These are phyloP conservation scores for Oreonectes daqikongensis DNA, from an alignment of 2,797 vertebrate genomes.

Conservation along the genomic window DNA sequence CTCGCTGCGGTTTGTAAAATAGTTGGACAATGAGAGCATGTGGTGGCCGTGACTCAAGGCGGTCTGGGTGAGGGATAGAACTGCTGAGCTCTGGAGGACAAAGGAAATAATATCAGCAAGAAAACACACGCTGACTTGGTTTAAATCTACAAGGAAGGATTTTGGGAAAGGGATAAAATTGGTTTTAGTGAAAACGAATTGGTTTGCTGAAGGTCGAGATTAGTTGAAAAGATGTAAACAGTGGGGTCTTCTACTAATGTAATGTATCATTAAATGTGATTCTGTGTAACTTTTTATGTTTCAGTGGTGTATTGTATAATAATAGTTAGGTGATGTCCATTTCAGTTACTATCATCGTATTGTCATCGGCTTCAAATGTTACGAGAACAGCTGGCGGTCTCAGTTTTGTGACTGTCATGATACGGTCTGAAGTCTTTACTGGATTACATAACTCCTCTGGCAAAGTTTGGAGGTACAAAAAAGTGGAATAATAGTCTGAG, in stretches of 20 bases:
- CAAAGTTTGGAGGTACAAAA: slow-evolving; percentile 63
- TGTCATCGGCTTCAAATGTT: slow-evolving; percentile 33
- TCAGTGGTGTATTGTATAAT: not conserved
- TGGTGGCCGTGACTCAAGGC: slow-evolving; percentile 77
- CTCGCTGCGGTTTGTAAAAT: slow-evolving; percentile 78
- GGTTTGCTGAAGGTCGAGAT: slow-evolving; percentile 25
- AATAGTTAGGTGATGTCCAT: not conserved
- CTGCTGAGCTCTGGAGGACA: slow-evolving; percentile 61
- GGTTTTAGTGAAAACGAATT: slow-evolving; percentile 48
- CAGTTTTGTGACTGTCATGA: slow-evolving; percentile 63
- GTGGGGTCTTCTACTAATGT: not conserved
- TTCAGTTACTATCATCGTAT: slow-evolving; percentile 8
- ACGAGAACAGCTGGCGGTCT: slow-evolving; percentile 54
- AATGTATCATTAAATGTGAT: slow-evolving; percentile 12
- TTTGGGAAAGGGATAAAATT: slow-evolving; percentile 41
- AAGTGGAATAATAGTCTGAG: slow-evolving; percentile 59
- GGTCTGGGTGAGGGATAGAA: slow-evolving; percentile 72
- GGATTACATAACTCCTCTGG: slow-evolving; percentile 73
- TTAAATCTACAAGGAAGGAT: slow-evolving; percentile 57
- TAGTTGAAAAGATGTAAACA: not conserved
- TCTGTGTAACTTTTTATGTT: not conserved
- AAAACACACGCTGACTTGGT: slow-evolving; percentile 62
- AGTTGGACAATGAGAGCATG: slow-evolving; percentile 75
- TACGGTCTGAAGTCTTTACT: slow-evolving; percentile 72
- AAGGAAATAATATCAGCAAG: slow-evolving; percentile 56